Evolutionary conservation across 2,888 invertebrate genomes (phyloP), one percentile per base, ranked within the genome.

Genomic region (Mayetiola destructor): DNA sequence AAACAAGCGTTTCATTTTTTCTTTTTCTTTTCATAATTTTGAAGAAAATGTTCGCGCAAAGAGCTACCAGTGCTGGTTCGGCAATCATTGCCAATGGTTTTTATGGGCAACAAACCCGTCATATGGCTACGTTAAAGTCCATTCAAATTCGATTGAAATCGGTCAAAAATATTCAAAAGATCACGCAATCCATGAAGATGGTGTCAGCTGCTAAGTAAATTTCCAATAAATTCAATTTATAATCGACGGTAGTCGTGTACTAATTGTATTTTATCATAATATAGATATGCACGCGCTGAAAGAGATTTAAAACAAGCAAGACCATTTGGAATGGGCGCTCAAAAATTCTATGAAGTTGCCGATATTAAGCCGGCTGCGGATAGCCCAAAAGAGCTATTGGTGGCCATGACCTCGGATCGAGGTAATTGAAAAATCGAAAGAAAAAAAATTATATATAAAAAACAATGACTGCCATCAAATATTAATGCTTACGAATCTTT

Each of bases 121-220:
- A 90, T 61, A 96, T 96, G 95, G 95, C 96, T 66, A 97, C 96
- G 58, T 73, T 97, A 63, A 96, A 96, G 75, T 71, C 84, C 65
- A 95, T 99, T 73, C 88, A 88, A 21, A 82, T 96, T 56, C 88
- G 99, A 65, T 78, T 99, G 64, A 99, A 99, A 72, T 97, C 99
- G 1, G 96, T 99, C 27, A 97, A 88, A 74, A 99, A 97, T 72
- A 99, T 99, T 70, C 97, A 97, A 75, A 99, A 99, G 75, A 99
- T 99, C 74, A 99, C 99, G 63, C 93, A 99, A 73, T 96, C 96
- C 69, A 99, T 99, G 99, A 99, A 99, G 81, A 99, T 99, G 97
- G 97, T 97, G 79, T 88, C 88, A 60, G 88, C 88, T 62, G 87
- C 88, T 32, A 88, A 88, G 74, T 77, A 66, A 73, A 74, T 69